These are phyloP conservation scores for Drosophila eohydei DNA, from an alignment of 2,888 invertebrate genomes.

Conservation along the genomic window DNA sequence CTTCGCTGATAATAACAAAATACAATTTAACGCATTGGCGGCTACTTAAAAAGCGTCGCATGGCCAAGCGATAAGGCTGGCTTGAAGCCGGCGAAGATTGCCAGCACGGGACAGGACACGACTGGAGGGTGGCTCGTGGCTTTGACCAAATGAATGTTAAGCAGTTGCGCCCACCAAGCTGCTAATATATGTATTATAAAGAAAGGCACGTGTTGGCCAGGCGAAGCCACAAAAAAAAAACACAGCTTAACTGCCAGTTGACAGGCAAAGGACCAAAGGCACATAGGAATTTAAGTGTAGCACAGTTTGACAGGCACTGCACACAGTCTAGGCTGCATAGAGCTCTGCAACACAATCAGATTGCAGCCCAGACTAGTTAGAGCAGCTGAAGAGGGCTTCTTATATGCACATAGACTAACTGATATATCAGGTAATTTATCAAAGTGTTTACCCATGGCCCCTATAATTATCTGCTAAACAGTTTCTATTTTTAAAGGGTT, in stretches of 20 bases:
- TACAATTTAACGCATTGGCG: conserved; percentile 78
- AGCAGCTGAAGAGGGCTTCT: neutral
- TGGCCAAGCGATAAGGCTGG: conserved; percentile 70
- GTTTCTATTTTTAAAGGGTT: conserved; percentile 34
- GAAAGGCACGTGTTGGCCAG: conserved; percentile 52
- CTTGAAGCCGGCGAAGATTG: conserved; percentile 35
- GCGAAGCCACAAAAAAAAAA: conserved; percentile 22
- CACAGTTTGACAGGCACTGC: conserved; percentile 4
- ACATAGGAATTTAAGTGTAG: neutral
- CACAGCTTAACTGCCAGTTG: conserved; percentile 64
- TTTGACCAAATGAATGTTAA: conserved; percentile 76
- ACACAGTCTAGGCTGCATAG: neutral
- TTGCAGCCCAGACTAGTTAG: neutral
- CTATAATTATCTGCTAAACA: conserved; percentile 33
- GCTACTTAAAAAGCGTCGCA: conserved; percentile 79
- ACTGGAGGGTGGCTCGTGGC: conserved; percentile 11
- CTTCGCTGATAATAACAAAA: conserved; percentile 71
- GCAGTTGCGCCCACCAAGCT: conserved; percentile 50
- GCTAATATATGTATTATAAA: conserved; percentile 34
- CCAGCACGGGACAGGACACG: neutral
- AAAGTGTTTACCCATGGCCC: conserved; percentile 8
- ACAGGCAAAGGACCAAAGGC: conserved; percentile 46
- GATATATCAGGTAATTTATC: neutral
- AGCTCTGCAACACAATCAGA: too few species aligned
- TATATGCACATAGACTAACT: neutral